Evolutionary conservation across 2,113 vertebrate species (phyloP).

Genomic region (Pterocles orientalis): DNA sequence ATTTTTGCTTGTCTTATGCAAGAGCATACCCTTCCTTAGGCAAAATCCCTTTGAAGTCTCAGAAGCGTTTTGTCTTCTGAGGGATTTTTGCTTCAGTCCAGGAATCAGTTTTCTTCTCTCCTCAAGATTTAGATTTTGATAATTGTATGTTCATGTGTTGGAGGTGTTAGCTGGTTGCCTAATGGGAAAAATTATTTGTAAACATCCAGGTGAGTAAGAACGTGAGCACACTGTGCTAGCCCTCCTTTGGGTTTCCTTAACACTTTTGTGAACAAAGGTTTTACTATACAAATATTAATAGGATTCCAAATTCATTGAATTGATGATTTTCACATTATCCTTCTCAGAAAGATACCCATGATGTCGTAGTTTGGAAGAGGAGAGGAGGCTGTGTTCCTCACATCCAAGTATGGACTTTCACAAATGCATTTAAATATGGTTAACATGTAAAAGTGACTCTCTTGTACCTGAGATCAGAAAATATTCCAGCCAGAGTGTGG

Average conservation of each 20-base stretch:
- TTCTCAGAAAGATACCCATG: neutral
- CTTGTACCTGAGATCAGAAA: neutral
- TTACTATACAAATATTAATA: conserved; percentile 9
- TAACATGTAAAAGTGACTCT: neutral
- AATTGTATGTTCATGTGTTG: neutral
- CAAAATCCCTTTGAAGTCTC: neutral
- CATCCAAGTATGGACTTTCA: neutral
- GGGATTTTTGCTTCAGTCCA: neutral
- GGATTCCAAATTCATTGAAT: neutral
- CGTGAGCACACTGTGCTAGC: neutral
- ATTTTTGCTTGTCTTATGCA: neutral
- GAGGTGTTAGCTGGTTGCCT: neutral
- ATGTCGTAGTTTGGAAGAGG: neutral
- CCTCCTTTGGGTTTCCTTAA: neutral
- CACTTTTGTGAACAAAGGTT: neutral
- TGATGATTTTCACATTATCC: neutral
- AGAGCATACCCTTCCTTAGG: neutral
- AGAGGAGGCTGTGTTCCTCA: neutral
- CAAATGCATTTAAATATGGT: neutral
- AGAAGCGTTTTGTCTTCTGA: neutral
- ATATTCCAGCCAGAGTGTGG: neutral
- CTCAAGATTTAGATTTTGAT: neutral
- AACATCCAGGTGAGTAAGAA: neutral
- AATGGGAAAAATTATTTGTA: neutral
- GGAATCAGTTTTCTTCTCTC: neutral